Evolutionary conservation across 2,113 vertebrate species (phyloP).

Genomic region (Himantopus leucocephalus): DNA sequence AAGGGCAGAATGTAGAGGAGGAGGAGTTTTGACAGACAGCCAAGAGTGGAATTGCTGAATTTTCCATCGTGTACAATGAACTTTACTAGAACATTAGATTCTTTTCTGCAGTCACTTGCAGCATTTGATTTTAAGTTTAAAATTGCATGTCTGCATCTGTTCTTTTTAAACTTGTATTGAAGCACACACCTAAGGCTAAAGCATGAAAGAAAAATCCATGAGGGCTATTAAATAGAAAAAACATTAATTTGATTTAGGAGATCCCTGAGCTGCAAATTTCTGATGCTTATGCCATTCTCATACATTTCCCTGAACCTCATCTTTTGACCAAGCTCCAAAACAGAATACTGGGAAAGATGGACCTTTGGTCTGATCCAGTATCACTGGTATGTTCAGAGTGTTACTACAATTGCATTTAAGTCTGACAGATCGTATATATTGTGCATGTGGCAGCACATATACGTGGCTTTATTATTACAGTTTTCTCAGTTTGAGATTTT

Average conservation of each 20-base stretch:
- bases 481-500: neutral
- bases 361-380: neutral
- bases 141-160: neutral
- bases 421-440: neutral
- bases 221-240: neutral
- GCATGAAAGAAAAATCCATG: neutral
- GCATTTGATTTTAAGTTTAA: neutral
- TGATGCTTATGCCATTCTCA: neutral
- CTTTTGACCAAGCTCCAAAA: neutral
- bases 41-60: neutral
- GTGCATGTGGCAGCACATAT: neutral
- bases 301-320: neutral
- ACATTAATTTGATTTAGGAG: neutral
- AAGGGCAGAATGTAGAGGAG: neutral
- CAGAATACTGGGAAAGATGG: neutral
- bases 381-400: neutral
- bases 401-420: neutral
- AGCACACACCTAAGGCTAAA: neutral
- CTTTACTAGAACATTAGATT: neutral
- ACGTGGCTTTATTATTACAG: neutral
- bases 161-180: neutral
- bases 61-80: neutral
- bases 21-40: slow-evolving; percentile 8
- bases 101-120: neutral
- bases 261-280: neutral